These are phyloP conservation scores for Drosophila ustulata DNA, from an alignment of 2,888 invertebrate genomes.

Conservation along the genomic window DNA sequence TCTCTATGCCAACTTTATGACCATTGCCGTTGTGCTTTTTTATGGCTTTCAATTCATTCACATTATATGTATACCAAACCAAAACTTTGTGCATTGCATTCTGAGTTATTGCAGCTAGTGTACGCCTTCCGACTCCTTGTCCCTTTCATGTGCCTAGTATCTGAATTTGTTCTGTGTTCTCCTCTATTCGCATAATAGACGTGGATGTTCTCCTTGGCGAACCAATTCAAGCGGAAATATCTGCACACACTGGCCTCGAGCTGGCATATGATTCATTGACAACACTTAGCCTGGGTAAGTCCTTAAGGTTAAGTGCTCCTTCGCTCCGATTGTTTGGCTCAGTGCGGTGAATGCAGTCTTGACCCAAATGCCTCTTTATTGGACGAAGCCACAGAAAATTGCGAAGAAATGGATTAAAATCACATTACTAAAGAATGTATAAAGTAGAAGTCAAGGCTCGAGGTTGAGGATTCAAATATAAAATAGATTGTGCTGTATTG, in stretches of 20 bases:
- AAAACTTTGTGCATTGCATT: conserved; percentile 68
- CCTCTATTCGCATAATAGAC: conserved; percentile 85
- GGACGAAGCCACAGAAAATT: not conserved
- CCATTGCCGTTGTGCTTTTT: conserved; percentile 43
- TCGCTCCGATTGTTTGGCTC: conserved; percentile 37
- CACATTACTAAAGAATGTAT: not conserved
- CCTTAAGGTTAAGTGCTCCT: conserved; percentile 50
- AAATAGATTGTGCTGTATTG: conserved; percentile 12
- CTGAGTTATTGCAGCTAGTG: conserved; percentile 56
- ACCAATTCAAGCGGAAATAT: conserved; percentile 91
- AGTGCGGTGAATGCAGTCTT: conserved; percentile 41
- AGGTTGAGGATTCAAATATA: not conserved
- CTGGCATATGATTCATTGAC: conserved; percentile 90
- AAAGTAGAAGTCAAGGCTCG: not conserved
- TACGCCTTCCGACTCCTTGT: not conserved
- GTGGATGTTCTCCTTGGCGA: conserved; percentile 90
- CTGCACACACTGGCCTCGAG: conserved; percentile 91
- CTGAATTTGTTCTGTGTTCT: conserved; percentile 37
- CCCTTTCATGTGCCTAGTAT: conserved; percentile 15
- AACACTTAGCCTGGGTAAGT: conserved; percentile 89
- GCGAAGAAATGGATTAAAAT: not conserved
- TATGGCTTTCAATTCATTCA: conserved; percentile 62
- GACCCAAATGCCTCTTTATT: conserved; percentile 59
- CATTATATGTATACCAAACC: conserved; percentile 43
- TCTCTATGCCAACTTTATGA: conserved; percentile 51